phyloP scores from a whole-genome alignment of 2,113 vertebrate species.

The Saccopteryx bilineata region DNA sequence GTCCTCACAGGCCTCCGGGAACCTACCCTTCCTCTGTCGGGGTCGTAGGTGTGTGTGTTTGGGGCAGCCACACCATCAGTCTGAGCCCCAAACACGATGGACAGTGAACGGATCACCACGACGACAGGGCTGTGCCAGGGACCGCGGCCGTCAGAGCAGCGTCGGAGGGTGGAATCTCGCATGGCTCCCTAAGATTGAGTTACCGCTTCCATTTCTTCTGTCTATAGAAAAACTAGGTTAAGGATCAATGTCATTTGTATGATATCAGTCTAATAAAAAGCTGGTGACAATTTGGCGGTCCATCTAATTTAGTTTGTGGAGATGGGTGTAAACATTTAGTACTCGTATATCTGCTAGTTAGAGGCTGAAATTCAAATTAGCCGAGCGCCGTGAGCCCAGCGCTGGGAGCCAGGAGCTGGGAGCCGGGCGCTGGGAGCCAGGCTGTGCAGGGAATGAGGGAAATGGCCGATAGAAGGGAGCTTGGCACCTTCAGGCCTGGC shows the following conservation, averaged over 20 bases:
- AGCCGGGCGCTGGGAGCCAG: background rate
- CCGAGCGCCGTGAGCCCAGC: background rate
- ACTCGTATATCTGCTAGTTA: background rate
- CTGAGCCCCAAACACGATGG: background rate
- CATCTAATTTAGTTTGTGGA: background rate
- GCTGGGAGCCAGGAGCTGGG: background rate
- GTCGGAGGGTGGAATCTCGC: accelerated
- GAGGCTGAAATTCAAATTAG: background rate
- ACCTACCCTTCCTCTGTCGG: background rate
- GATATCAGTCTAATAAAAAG: background rate
- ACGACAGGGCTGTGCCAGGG: accelerated
- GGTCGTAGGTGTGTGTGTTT: background rate
- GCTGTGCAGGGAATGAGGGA: background rate
- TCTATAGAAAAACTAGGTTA: background rate
- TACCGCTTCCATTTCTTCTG: background rate
- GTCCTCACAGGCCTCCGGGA: background rate
- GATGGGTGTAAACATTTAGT: background rate
- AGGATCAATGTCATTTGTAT: background rate
- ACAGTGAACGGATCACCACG: too few species aligned
- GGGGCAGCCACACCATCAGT: background rate
- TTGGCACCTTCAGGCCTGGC: too few species aligned
- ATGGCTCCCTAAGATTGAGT: background rate
- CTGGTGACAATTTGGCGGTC: background rate
- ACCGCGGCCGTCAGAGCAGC: accelerated
- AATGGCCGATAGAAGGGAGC: background rate